These are phyloP conservation scores for Xanthia togata DNA, from an alignment of 2,888 invertebrate genomes.

Conservation along the genomic window DNA sequence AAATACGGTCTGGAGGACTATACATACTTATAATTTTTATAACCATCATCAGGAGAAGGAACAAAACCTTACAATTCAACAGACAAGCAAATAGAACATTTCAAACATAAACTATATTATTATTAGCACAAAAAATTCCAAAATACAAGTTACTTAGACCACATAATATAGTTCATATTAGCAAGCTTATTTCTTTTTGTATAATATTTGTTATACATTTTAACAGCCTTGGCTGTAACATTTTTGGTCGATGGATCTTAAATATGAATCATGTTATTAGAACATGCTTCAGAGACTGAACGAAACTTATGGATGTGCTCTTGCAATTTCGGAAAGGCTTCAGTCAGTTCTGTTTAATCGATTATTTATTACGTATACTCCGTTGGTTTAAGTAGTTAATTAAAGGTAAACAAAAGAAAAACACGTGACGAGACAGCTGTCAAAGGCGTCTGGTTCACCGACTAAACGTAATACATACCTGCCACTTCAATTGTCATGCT, in stretches of 20 bases:
- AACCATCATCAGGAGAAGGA: neutral
- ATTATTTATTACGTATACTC: neutral
- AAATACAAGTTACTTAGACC: slow-evolving; percentile 8
- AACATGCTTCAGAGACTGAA: slow-evolving; percentile 8
- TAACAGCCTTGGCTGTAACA: slow-evolving; percentile 1
- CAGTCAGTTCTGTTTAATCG: neutral
- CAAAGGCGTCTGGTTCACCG: too few species aligned
- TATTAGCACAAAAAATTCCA: slow-evolving; percentile 18
- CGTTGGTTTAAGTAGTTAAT: too few species aligned
- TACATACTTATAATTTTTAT: slow-evolving; percentile 13
- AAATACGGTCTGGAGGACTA: too few species aligned
- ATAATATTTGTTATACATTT: neutral
- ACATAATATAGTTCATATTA: neutral
- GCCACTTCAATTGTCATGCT: too few species aligned
- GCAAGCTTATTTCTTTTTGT: neutral
- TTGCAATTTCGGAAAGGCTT: neutral
- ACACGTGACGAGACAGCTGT: too few species aligned
- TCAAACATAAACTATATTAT: neutral
- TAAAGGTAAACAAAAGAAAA: too few species aligned
- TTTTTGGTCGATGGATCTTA: slow-evolving; percentile 41
- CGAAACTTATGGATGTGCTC: slow-evolving; percentile 9
- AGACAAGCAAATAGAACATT: slow-evolving; percentile 22
- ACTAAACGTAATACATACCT: too few species aligned
- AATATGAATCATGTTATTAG: slow-evolving; percentile 19
- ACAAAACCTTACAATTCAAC: slow-evolving; percentile 1